phyloP scores from a whole-genome alignment of 1,140 invertebrate genomes.

The Idris sp. region DNA sequence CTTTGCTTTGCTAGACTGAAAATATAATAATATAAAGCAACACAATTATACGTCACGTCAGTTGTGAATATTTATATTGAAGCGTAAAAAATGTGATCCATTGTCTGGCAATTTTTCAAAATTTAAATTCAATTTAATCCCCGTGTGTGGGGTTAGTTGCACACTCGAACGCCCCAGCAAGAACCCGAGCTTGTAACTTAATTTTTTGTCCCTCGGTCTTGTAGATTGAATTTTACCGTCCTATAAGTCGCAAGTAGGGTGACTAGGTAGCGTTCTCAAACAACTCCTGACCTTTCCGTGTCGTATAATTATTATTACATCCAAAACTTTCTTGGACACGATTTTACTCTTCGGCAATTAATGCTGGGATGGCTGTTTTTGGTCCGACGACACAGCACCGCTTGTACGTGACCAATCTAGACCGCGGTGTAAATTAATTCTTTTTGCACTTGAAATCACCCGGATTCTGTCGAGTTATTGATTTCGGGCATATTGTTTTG shows the following conservation, averaged over 20 bases:
- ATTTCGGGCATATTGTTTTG: conserved; percentile 13
- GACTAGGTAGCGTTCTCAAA: conserved; percentile 37
- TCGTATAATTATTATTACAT: conserved; percentile 55
- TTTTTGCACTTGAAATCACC: conserved; percentile 45
- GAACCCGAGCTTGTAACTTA: conserved; percentile 28
- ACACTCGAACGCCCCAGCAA: conserved; percentile 21
- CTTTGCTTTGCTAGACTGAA: no score
- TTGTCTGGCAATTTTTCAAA: conserved; percentile 47
- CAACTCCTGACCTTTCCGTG: conserved; percentile 44
- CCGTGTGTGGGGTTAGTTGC: conserved; percentile 6
- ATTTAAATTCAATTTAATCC: conserved; percentile 50
- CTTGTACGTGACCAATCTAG: conserved; percentile 52
- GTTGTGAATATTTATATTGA: conserved; percentile 13
- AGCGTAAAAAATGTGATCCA: conserved; percentile 22
- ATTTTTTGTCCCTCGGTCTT: conserved; percentile 40
- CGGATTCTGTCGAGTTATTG: conserved; percentile 21
- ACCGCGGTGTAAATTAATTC: conserved; percentile 40
- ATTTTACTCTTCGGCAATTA: conserved; percentile 50
- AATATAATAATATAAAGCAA: no score
- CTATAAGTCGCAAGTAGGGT: conserved; percentile 4
- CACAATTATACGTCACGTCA: conserved; percentile 1
- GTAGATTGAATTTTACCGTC: conserved; percentile 46
- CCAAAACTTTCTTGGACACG: conserved; percentile 50
- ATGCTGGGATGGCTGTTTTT: conserved; percentile 47
- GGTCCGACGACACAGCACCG: conserved; percentile 25